Evolutionary conservation across 2,888 invertebrate genomes (phyloP).

Genomic region (Dasypolia templi): DNA sequence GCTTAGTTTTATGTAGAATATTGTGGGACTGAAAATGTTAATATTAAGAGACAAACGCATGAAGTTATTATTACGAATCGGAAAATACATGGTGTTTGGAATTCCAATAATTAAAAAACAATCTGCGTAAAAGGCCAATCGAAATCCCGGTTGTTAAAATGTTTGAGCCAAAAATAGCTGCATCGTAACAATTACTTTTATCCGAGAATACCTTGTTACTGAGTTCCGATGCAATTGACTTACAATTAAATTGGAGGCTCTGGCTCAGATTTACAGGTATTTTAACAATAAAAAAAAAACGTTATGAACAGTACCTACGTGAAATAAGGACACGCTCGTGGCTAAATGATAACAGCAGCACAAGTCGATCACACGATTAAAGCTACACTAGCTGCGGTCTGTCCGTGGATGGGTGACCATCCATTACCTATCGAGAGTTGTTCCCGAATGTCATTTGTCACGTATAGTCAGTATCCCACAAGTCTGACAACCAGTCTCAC

Average conservation of each 20-base stretch:
- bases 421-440: background rate
- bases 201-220: constrained; percentile 22
- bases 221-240: constrained; percentile 7
- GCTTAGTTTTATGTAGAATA: too few species aligned
- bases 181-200: constrained; percentile 44
- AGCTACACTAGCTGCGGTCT: background rate
- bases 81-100: constrained; percentile 18
- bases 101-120: constrained; percentile 36
- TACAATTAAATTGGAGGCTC: constrained; percentile 9
- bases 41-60: background rate
- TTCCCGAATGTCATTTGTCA: background rate
- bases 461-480: background rate
- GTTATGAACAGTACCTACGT: background rate
- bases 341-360: background rate
- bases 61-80: background rate
- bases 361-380: background rate
- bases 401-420: background rate
- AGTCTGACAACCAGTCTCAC: background rate
- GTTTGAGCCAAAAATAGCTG: constrained; percentile 6
- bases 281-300: background rate
- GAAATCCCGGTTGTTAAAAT: constrained; percentile 16
- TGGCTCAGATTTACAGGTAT: background rate
- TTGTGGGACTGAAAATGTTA: background rate
- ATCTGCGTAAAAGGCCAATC: constrained; percentile 34
- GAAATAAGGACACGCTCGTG: background rate